Evolutionary conservation across 2,888 invertebrate genomes (phyloP).

Genomic region (Lymantria monacha): DNA sequence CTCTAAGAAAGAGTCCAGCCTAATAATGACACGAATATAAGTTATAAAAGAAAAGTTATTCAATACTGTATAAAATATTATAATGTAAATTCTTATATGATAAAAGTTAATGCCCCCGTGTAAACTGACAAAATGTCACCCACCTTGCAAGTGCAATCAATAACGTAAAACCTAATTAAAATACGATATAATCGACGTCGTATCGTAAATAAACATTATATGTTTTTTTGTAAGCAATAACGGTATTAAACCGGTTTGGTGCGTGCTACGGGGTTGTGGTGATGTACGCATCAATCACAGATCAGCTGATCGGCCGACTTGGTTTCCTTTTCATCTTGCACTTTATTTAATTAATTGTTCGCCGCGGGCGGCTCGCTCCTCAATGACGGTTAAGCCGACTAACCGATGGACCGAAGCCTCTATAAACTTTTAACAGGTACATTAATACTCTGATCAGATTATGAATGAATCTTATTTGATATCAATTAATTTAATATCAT

Average conservation of each 20-base stretch:
- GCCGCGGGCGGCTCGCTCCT: slow-evolving; percentile 53
- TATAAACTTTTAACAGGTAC: slow-evolving; percentile 45
- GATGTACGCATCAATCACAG: slow-evolving; percentile 63
- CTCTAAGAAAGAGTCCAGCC: no score
- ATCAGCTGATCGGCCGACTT: slow-evolving; percentile 71
- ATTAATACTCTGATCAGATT: slow-evolving; percentile 52
- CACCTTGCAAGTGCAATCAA: slow-evolving; percentile 2
- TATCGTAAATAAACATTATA: slow-evolving; percentile 48
- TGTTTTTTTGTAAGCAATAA: slow-evolving; percentile 46
- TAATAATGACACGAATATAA: no score
- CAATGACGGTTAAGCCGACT: slow-evolving; percentile 30
- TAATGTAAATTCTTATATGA: no score
- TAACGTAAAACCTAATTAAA: slow-evolving; percentile 42
- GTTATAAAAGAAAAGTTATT: no score
- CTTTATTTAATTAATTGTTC: slow-evolving; percentile 71
- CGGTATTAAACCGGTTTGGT: slow-evolving; percentile 63
- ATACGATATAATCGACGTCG: slow-evolving; percentile 44
- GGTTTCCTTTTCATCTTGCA: slow-evolving; percentile 74
- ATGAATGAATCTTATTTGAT: slow-evolving; percentile 62
- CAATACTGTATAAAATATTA: no score
- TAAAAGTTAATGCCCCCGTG: no score
- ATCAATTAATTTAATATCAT: slow-evolving; percentile 44
- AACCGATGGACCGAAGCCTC: slow-evolving; percentile 50
- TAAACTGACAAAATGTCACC: not conserved
- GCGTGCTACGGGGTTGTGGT: slow-evolving; percentile 48